Evolutionary conservation across 2,113 vertebrate genomes (phyloP).

Genomic region (Cygnus buccinator): DNA sequence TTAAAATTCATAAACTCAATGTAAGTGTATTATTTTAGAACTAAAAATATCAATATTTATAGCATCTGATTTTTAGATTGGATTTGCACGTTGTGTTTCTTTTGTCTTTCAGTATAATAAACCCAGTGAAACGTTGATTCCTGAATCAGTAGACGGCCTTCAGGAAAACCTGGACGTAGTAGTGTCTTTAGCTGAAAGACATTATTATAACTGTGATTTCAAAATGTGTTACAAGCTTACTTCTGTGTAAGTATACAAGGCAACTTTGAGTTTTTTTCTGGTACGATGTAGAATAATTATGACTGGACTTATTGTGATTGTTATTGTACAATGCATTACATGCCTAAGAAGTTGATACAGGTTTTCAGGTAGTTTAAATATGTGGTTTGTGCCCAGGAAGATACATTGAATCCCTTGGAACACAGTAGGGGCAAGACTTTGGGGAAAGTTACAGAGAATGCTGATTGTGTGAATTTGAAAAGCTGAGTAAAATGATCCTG

Average conservation of each 20-base stretch:
- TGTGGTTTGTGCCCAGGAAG: background rate
- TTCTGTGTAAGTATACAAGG: conserved; percentile 86
- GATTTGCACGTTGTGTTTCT: background rate
- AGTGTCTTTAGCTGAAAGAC: conserved; percentile 96
- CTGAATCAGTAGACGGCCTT: conserved; percentile 89
- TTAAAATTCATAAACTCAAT: too few relatives aligned
- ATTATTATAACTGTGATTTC: conserved; percentile 99
- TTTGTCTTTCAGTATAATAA: conserved; percentile 92
- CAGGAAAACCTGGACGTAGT: conserved; percentile 98
- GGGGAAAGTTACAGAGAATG: background rate
- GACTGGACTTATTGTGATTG: background rate
- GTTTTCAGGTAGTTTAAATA: background rate
- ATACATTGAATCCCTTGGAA: background rate
- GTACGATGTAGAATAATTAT: background rate
- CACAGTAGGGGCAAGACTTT: background rate
- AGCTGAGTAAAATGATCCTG: background rate
- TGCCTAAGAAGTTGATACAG: background rate
- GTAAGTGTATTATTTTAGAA: background rate
- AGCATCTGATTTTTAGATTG: background rate
- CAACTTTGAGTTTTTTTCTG: background rate
- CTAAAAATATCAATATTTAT: background rate
- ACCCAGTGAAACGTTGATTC: conserved; percentile 92
- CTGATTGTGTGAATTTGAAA: background rate
- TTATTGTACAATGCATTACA: background rate
- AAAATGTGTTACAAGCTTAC: conserved; percentile 99